A percentile compares a stretch with the other conserved stretches of the same genome.
These are phyloP conservation scores for Brachypodius melanocephalos DNA, from an alignment of 2,113 vertebrate species.

Conservation along the genomic window DNA sequence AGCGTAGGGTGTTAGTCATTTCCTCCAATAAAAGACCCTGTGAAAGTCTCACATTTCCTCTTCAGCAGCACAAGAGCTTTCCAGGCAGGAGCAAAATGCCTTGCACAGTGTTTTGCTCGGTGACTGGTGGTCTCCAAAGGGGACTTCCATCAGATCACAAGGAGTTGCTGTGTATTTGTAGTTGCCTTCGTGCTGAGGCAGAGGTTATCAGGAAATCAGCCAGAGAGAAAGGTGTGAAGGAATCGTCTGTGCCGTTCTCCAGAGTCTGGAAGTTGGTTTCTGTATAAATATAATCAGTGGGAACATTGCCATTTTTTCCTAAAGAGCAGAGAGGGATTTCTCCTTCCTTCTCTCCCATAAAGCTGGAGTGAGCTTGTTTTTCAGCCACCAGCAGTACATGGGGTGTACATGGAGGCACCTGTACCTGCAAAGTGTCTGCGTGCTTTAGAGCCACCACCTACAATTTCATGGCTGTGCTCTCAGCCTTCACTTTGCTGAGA, in stretches of 20 bases:
- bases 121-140: rapidly evolving
- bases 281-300: neutral
- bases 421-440: rapidly evolving
- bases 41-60: neutral
- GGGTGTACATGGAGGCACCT: rapidly evolving
- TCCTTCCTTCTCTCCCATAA: neutral
- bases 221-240: neutral
- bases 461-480: neutral
- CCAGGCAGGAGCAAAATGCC: neutral
- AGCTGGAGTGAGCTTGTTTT: neutral
- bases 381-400: neutral
- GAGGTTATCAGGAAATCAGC: neutral
- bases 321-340: neutral
- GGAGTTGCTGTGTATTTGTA: neutral
- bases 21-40: neutral
- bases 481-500: neutral
- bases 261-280: neutral
- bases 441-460: neutral
- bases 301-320: neutral
- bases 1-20: neutral
- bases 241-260: neutral
- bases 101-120: rapidly evolving
- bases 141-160: neutral
- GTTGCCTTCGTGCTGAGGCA: neutral
- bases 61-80: neutral